Evolutionary conservation across 2,888 invertebrate genomes (phyloP).

Genomic region (Lomographa bimaculata): DNA sequence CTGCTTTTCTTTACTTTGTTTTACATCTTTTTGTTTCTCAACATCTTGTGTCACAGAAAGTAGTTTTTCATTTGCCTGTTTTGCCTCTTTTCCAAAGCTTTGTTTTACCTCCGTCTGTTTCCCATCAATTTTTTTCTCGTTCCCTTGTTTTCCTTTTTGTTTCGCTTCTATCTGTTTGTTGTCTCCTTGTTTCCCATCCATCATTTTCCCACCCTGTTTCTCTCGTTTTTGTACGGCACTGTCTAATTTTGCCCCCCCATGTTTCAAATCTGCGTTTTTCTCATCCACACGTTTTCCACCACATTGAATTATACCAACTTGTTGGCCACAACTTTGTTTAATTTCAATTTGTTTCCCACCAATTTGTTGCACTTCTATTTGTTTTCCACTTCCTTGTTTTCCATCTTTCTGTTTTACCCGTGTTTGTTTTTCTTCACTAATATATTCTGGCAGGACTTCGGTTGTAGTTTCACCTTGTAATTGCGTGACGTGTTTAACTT

Average conservation of each 20-base stretch:
- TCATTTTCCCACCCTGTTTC: background rate
- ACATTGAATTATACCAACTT: background rate
- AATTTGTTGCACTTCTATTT: background rate
- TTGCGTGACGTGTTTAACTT: no score
- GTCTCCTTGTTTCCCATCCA: background rate
- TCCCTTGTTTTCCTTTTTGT: background rate
- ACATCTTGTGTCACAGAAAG: no score
- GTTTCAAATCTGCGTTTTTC: background rate
- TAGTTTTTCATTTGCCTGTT: background rate
- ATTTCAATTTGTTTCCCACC: background rate
- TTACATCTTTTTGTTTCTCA: background rate
- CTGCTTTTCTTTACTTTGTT: background rate
- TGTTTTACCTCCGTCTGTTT: background rate
- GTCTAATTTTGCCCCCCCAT: no score
- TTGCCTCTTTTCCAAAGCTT: background rate
- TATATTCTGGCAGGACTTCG: no score
- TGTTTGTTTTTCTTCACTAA: background rate
- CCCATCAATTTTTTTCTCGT: background rate
- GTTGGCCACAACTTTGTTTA: background rate
- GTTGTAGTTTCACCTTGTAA: no score
- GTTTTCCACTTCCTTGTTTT: background rate
- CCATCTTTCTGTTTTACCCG: background rate
- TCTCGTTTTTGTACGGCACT: no score
- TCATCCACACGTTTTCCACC: background rate
- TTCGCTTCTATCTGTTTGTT: background rate